phyloP scores from a whole-genome alignment of 2,797 vertebrate species.

The Epinephelus coioides region DNA sequence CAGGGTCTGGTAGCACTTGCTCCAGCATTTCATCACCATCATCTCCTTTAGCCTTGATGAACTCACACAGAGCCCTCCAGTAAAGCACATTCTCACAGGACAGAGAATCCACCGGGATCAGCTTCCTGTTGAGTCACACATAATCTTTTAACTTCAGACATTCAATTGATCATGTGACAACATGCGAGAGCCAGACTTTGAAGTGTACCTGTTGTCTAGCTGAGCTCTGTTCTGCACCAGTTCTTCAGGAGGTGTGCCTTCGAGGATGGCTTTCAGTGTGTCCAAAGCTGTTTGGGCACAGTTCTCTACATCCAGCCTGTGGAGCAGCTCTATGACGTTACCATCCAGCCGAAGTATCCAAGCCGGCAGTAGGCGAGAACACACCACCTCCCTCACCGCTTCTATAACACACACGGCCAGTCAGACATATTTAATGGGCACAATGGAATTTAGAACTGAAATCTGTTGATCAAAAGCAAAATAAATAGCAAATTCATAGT shows the following conservation, averaged over 20 bases:
- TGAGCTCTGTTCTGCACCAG: constrained; percentile 82
- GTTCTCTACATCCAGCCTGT: constrained; percentile 95
- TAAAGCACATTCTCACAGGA: constrained; percentile 93
- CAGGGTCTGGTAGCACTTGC: constrained; percentile 91
- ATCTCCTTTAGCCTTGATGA: constrained; percentile 91
- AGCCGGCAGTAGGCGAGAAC: constrained; percentile 89
- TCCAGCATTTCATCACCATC: constrained; percentile 93
- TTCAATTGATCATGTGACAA: not conserved
- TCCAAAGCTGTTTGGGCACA: constrained; percentile 89
- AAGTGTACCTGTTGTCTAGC: constrained; percentile 88
- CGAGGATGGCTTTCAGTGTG: constrained; percentile 89
- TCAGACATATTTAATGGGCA: not conserved
- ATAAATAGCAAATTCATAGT: not conserved
- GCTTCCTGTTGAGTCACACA: constrained; percentile 82
- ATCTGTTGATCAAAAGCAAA: not conserved
- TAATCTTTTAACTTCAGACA: not conserved
- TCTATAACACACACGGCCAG: constrained; percentile 76
- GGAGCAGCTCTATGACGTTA: constrained; percentile 91
- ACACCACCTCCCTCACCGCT: constrained; percentile 89
- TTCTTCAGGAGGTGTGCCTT: constrained; percentile 79
- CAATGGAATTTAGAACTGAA: not conserved
- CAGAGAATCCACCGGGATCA: constrained; percentile 90
- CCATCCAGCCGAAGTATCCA: constrained; percentile 91
- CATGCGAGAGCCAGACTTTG: not conserved
- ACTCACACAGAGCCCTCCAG: constrained; percentile 94